Percentiles rank a stretch among this genome's conserved stretches.
Evolutionary conservation across 35 echinoderm and acorn worm genomes (phyloP).

Genomic region (Strongylocentrotus purpuratus): DNA sequence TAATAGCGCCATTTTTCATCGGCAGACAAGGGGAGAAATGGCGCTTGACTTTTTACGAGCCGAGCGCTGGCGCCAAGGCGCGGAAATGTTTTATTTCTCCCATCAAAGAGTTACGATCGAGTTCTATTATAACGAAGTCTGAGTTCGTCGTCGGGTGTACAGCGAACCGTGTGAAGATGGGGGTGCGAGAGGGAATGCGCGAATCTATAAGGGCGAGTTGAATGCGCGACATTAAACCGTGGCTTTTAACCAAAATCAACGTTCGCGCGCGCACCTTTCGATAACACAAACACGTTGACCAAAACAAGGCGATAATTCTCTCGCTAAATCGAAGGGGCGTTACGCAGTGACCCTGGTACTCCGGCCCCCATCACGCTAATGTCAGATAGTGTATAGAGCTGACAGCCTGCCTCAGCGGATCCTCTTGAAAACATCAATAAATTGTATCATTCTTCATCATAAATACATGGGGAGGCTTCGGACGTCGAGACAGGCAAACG

Average conservation of each 20-base stretch:
- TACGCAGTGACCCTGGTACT: not conserved
- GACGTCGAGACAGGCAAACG: not conserved
- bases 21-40: slow-evolving; percentile 48
- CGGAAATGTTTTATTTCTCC: slow-evolving; percentile 55
- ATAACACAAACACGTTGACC: not conserved
- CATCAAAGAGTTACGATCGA: slow-evolving; percentile 48
- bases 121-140: slow-evolving; percentile 21
- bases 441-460: slow-evolving; percentile 54
- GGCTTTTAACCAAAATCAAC: not conserved
- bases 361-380: not conserved
- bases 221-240: not conserved
- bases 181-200: not conserved
- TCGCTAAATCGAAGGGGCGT: not conserved
- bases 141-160: not conserved
- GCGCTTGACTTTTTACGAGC: slow-evolving; percentile 51
- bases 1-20: slow-evolving; percentile 57
- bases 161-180: not conserved
- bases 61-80: slow-evolving; percentile 44
- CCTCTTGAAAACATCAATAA: slow-evolving; percentile 53
- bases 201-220: not conserved
- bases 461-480: slow-evolving; percentile 35
- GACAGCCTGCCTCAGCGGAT: not conserved
- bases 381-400: slow-evolving; percentile 9
- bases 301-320: slow-evolving; percentile 5
- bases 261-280: not conserved